Base-by-base conservation (phyloP, 2,113 vertebrate species). In the Vidua chalybeata region DNA sequence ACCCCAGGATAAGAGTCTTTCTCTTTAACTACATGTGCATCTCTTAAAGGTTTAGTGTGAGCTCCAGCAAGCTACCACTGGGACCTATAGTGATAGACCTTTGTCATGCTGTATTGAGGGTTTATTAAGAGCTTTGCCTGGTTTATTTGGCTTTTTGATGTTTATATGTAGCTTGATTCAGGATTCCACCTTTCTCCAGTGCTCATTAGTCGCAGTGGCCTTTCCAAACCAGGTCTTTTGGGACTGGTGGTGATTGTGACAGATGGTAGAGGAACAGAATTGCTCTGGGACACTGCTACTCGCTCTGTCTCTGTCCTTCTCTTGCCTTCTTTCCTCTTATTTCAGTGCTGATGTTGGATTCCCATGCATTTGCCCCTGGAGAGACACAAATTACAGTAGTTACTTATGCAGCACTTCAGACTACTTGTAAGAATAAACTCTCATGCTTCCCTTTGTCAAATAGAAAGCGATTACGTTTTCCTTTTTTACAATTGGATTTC, bases 191-290 rank as follows among this genome's bases (percentile, higher is more conserved):
- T 91, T 97, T 97, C 92, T 96, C 45, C 84, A 37, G 75, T 91
- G 95, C 97, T 97, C 94, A 97, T 97, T 96, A 97, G 95, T 82
- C 87, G 92, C 82, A 84, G 71, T 96, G 93, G 96, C 94, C 97
- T 98, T 98, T 98, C 96, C 95, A 95, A 97, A 95, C 89, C 79
- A 80, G 90, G 96, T 93, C 98, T 98, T 96, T 85, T 90, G 97
- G 97, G 97, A 97, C 85, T 55, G 41, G 35, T 85, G 64, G 78
- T 90, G 95, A 97, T 90, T 93, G 97, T 98, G 98, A 98, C 98
- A 98, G 97, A 98, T 98, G 98, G 97, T 6, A 73, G 82, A 96
- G 95, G 90, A 96, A 43, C 67, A 87, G 87, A 94, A 95, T 91
- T 96, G 93, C 93, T 97, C 91, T 96, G 94, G 96, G 97, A 92